Evolutionary conservation across 2,888 invertebrate genomes (phyloP).

Genomic region (Eudemis profundana): DNA sequence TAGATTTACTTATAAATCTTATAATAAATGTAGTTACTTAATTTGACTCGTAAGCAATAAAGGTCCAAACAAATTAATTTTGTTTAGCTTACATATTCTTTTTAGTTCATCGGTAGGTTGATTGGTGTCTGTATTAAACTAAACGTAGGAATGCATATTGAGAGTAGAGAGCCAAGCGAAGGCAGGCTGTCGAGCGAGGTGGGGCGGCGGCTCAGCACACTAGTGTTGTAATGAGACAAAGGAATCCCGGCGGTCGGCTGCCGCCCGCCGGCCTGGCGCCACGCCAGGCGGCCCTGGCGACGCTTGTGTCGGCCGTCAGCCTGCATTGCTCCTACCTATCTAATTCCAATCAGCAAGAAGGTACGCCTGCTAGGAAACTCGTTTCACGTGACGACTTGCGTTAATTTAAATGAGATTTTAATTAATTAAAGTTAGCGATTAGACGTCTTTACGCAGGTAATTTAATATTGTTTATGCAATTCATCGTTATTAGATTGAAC

Average conservation of each 20-base stretch:
- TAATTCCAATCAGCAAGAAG: slow-evolving; percentile 42
- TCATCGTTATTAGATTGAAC: slow-evolving; percentile 3
- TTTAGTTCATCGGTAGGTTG: neutral
- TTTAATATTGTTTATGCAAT: slow-evolving; percentile 9
- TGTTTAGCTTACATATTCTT: too few relatives aligned
- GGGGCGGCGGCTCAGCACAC: slow-evolving; percentile 51
- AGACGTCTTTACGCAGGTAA: neutral
- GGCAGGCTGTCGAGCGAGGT: slow-evolving; percentile 45
- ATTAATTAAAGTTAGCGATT: slow-evolving; percentile 12
- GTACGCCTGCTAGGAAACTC: slow-evolving; percentile 34
- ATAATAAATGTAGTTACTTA: too few relatives aligned
- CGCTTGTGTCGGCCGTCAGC: slow-evolving; percentile 68
- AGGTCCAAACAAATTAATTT: neutral
- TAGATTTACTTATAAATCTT: too few relatives aligned
- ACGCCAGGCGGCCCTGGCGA: slow-evolving; percentile 83
- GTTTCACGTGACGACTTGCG: slow-evolving; percentile 21
- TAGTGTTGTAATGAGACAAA: slow-evolving; percentile 80
- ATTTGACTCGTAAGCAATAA: neutral
- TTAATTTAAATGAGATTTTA: slow-evolving; percentile 28
- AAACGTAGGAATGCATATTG: slow-evolving; percentile 9
- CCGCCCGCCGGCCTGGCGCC: slow-evolving; percentile 85
- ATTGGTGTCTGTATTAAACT: neutral
- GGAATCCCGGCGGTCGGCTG: slow-evolving; percentile 82
- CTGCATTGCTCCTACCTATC: slow-evolving; percentile 55
- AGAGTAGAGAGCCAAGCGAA: slow-evolving; percentile 31